Base-by-base conservation (phyloP, 1,140 invertebrate genomes). In the Oncopodura yosiiana region DNA sequence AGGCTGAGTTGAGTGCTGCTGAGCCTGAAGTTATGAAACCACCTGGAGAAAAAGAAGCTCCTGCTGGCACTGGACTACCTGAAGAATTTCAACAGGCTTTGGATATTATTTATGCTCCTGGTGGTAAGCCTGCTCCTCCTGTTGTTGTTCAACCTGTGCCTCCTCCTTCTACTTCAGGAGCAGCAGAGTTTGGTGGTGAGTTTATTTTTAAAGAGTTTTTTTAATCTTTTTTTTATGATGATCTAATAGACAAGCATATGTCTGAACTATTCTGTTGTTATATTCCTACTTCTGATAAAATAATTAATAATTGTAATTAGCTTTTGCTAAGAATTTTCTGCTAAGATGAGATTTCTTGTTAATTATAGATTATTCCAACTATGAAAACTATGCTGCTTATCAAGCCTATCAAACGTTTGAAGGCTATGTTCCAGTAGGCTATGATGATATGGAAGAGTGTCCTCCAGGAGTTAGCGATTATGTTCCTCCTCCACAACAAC, bases 31-130 rank as follows among this genome's bases (percentile, higher is more conserved):
- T 18, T 18, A 39, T 45, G 30, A 38, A 52, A 34, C 55, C 39
- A 6, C 48, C 55, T 23, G 53, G 42, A 23, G 49, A 57, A 19
- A 56, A 53, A 26, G 50, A 53, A 29, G 42, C 34, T 3, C 29
- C 48, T 18, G 30, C 23, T 16, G 39, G 21, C 2, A 38, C 48
- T 23, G 45, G 23, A 3, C 50, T 63, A 34, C 61, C 61, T 12
- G 61, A 63, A 52, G 61, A 63, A 46, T 42, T 63, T 42, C 61
- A 63, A 42, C 61, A 63, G 39, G 61, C 61, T 30, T 45, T 63
- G 23, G 61, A 63, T 43, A 60, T 63, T 24, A 63, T 63, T 51
- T 63, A 63, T 24, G 19, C 49, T 19, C 26, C 42, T 2, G 52
- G 37, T 9, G 46, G 39, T 34, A 42, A 45, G 11, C 11, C 9